These are phyloP conservation scores for Epistrophella euchroma DNA, from an alignment of 2,888 invertebrate species.

Conservation along the genomic window DNA sequence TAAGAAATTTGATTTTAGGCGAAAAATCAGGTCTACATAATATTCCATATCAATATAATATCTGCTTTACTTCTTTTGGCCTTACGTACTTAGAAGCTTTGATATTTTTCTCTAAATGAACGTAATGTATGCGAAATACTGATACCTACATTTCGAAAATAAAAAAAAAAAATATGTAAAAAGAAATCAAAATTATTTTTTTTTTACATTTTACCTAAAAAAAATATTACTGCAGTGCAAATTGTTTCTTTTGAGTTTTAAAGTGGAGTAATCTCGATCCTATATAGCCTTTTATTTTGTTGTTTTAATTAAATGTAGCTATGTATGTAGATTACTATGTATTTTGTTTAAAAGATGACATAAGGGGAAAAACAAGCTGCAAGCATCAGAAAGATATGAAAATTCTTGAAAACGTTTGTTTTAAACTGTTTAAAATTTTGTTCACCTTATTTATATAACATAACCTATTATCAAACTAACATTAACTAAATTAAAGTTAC, in stretches of 20 bases:
- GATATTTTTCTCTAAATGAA: slow-evolving; percentile 14
- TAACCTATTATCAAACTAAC: no score
- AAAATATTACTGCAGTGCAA: slow-evolving; percentile 73
- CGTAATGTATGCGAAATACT: not conserved
- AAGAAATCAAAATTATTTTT: slow-evolving; percentile 10
- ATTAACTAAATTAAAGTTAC: no score
- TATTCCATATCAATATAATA: not conserved
- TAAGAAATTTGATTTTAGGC: not conserved
- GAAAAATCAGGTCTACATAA: not conserved
- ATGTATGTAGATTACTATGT: not conserved
- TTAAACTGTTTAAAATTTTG: no score
- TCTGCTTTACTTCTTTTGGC: slow-evolving; percentile 38
- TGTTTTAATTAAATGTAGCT: not conserved
- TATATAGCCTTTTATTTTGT: slow-evolving; percentile 22
- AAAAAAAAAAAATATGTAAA: slow-evolving; percentile 45
- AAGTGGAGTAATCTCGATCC: slow-evolving; percentile 60
- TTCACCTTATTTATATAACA: no score
- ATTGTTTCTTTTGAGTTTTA: slow-evolving; percentile 56
- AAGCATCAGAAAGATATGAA: not conserved
- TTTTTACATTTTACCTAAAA: slow-evolving; percentile 56
- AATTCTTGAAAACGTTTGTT: not conserved
- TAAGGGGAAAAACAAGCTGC: slow-evolving; percentile 29
- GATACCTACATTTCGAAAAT: slow-evolving; percentile 12
- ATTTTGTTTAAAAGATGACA: not conserved
- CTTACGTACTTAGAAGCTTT: slow-evolving; percentile 67